Conservation (phyloP, 2,888 invertebrate genomes). For the Eulithis testata region DNA sequence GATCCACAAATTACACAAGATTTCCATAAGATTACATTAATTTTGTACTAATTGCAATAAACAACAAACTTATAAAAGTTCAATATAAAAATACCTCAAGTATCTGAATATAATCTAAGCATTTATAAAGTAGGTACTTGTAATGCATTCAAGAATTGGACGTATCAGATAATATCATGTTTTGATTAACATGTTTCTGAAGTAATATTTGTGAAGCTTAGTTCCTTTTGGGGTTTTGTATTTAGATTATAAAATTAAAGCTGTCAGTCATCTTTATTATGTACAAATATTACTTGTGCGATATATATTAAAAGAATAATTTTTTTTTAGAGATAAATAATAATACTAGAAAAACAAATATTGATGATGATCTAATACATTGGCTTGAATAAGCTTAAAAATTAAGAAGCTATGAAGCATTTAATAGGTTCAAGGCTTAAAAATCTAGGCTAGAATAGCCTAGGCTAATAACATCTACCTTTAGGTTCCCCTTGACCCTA, state of each 20-base stretch:
- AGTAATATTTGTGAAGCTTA: conserved; percentile 8
- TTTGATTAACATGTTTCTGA: conserved; percentile 10
- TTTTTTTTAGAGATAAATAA: not conserved
- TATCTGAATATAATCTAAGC: conserved; percentile 36
- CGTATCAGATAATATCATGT: conserved; percentile 35
- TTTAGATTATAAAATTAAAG: conserved; percentile 7
- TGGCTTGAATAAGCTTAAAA: not conserved
- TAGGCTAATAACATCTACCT: conserved; percentile 13
- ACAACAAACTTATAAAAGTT: conserved; percentile 34
- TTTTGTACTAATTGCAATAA: conserved; percentile 34
- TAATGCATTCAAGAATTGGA: conserved; percentile 41
- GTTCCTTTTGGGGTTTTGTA: conserved; percentile 24
- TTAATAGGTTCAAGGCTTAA: conserved; percentile 7
- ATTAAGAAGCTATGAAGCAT: conserved; percentile 8
- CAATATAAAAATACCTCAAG: conserved; percentile 41
- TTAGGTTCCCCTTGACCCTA: conserved; percentile 15
- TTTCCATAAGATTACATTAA: conserved; percentile 15
- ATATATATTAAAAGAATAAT: not conserved
- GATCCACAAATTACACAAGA: conserved; percentile 31
- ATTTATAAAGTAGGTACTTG: conserved; percentile 27
- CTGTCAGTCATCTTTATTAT: conserved; percentile 4
- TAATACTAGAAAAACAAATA: too few species aligned
- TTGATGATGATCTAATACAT: too few species aligned
- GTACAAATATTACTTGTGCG: conserved; percentile 15
- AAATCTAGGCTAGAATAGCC: conserved; percentile 6